Base-by-base conservation (phyloP, 2,113 vertebrate genomes). In the Parus major region DNA sequence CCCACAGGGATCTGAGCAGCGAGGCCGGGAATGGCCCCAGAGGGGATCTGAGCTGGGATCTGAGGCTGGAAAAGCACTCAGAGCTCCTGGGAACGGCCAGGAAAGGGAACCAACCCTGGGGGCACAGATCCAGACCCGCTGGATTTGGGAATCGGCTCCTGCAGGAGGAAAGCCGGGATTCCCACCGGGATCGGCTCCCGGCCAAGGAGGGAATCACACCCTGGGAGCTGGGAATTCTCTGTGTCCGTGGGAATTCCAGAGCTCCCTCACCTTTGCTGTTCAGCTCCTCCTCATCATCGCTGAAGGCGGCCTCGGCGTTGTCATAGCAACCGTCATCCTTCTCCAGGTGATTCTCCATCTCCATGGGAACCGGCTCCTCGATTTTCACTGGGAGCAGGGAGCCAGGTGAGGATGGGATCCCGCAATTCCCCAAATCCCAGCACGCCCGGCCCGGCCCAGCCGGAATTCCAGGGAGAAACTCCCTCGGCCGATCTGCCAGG, bases 251-350 rank as follows among this genome's bases (percentile, higher is more conserved):
- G 36, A 60, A n/a, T 31, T 2, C 52, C 36, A 1, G 53, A 29
- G 9, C 15, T 52, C 7, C 66, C 96, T 97, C 82, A 99, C 99
- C 98, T 98, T 99, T 99, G 96, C 95, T 99, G 96, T 96, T 98
- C 84, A 99, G 72, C 28, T 99, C 99, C 11, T 99, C 99, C 71
- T 99, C 99, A 0, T 99, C 99, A 0, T 99, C 99, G 6, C 99
- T 99, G 96, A 99, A 99, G 6, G 99, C 98, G 0, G 99, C 99
- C 84, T 99, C 99, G 0, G 99, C 99, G 24, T 97, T 98, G 98
- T 99, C 99, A 13, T 99, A 99, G 98, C 99, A 99, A 95, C 98
- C 97, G 31, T 99, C 99, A 2, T 99, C 99, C 93, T 99, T 99
- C 82, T 99, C 99, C 96, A 99, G 97, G 35, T 99, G 98, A 91